These are phyloP conservation scores for Clinocottus analis DNA, from an alignment of 2,113 vertebrate genomes.

Conservation along the genomic window DNA sequence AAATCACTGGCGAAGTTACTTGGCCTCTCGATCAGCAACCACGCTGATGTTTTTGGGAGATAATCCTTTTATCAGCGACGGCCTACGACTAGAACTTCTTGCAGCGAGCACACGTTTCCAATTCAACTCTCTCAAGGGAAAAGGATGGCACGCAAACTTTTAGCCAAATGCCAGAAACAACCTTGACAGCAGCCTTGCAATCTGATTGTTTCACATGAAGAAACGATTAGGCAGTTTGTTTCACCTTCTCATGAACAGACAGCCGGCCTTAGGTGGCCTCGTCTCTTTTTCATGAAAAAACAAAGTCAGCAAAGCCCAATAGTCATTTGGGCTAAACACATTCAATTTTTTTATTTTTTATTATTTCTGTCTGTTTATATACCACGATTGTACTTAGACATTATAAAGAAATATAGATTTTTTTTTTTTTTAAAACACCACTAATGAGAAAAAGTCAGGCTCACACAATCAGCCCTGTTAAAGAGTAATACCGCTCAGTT, in stretches of 20 bases:
- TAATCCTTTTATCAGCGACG: background rate
- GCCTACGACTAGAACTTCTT: too few relatives aligned
- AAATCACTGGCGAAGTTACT: background rate
- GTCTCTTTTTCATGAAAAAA: slow-evolving; percentile 96
- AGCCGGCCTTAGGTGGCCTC: slow-evolving; percentile 87
- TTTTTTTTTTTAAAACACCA: slow-evolving; percentile 86
- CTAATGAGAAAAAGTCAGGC: slow-evolving; percentile 84
- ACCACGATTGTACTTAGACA: slow-evolving; percentile 83
- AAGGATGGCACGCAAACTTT: slow-evolving; percentile 86
- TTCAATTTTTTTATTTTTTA: slow-evolving; percentile 79
- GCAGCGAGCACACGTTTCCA: background rate
- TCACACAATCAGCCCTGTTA: slow-evolving; percentile 55
- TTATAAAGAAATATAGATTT: slow-evolving; percentile 86
- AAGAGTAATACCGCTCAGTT: slow-evolving; percentile 70
- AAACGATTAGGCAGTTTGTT: slow-evolving; percentile 99
- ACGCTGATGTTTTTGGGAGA: background rate
- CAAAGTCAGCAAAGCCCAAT: slow-evolving; percentile 90
- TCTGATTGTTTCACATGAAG: slow-evolving; percentile 97
- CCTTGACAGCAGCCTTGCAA: slow-evolving; percentile 97
- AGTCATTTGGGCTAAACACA: slow-evolving; percentile 85
- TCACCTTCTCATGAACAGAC: slow-evolving; percentile 99
- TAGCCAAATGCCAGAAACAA: slow-evolving; percentile 98
- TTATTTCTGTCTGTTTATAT: slow-evolving; percentile 81
- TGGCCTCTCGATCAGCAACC: slow-evolving; percentile 6
- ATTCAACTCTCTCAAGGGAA: slow-evolving; percentile 28